Evolutionary conservation across 2,888 invertebrate species (phyloP), one percentile per base, ranked within the genome.

Genomic region (Lathronympha strigana): DNA sequence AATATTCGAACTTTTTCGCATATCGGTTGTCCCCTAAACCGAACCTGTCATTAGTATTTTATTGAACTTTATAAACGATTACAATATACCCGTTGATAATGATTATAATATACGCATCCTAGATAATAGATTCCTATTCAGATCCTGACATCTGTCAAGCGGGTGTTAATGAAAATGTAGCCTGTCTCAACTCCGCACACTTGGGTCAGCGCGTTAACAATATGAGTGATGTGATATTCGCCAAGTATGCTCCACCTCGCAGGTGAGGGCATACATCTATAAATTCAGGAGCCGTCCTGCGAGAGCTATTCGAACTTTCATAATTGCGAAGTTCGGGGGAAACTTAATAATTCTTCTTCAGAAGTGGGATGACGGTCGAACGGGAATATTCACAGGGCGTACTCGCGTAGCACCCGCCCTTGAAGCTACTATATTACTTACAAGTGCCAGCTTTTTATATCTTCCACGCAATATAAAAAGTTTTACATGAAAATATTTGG

Each of bases 291-390:
- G 82, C 85, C 90, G 91, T 90, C 90, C 88, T 88, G 82, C 79
- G 80, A 87, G 90, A 90, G 91, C 90, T 90, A 90, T 92, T 90
- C 88, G 88, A 92, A 92, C 90, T 91, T 90, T 90, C 91, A 91
- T 92, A 92, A 92, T 92, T 92, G 90, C 90, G 84, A 90, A 92
- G 91, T 92, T 91, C 84, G 87, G 82, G 82, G 76, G 82, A 86
- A 92, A 92, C 89, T 92, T 92, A 91, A 91, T 92, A 92, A 92
- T 92, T 91, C 92, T 91, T 92, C 91, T 90, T 91, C 84, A 82
- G 86, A 90, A 91, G 89, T 89, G 77, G 87, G 87, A 88, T 91
- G 91, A 88, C 86, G 88, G 88, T 81, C 88, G 86, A 83, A 80
- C 80, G 84, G 67, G 88, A 91, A 90, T 92, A 90, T 92, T 91